These are phyloP conservation scores for Eidolon helvum DNA, from an alignment of 2,113 vertebrate genomes.

Conservation along the genomic window DNA sequence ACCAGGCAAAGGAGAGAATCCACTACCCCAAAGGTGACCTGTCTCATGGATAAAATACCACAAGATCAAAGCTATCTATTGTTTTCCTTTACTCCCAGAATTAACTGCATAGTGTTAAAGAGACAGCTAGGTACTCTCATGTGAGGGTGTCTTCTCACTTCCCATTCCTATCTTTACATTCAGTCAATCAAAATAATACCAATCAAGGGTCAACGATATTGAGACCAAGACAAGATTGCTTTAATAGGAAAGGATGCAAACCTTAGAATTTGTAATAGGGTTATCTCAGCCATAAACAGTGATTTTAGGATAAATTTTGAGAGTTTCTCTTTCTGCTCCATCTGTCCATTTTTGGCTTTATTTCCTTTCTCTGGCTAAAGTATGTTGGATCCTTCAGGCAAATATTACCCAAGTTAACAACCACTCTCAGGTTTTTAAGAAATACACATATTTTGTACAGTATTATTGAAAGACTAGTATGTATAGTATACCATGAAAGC, in stretches of 20 bases:
- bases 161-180: not conserved
- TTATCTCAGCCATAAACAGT: not conserved
- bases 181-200: not conserved
- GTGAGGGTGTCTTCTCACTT: not conserved
- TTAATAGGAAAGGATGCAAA: not conserved
- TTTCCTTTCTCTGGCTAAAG: not conserved
- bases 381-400: not conserved
- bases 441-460: not conserved
- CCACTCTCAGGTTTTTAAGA: not conserved
- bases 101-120: not conserved
- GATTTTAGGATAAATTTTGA: not conserved
- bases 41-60: not conserved
- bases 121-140: not conserved
- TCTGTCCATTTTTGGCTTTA: not conserved
- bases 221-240: not conserved
- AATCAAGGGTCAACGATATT: not conserved
- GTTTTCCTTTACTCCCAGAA: not conserved
- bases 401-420: not conserved
- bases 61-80: not conserved
- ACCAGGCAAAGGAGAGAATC: not conserved
- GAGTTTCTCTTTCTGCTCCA: not conserved
- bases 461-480: not conserved
- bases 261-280: not conserved
- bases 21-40: not conserved
- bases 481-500: not conserved